Conservation (phyloP, 2,797 vertebrate genomes). For the Alcedo quadribrachys region DNA sequence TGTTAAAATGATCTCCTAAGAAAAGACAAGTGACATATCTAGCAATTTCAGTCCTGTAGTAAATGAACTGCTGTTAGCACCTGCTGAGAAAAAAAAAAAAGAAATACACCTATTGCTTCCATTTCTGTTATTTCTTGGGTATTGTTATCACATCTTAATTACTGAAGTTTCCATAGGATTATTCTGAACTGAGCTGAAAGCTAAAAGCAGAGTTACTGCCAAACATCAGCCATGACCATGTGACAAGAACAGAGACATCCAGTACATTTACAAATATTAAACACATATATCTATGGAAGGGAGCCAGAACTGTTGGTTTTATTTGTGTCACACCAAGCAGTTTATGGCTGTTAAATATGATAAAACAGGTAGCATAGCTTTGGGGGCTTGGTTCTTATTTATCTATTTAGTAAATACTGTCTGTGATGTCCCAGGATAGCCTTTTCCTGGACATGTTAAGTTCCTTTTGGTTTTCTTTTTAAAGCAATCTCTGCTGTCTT, state of each 20-base stretch:
- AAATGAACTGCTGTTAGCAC: neutral
- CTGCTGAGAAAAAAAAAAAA: neutral
- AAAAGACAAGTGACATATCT: neutral
- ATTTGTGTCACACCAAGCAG: neutral
- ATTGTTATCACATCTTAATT: neutral
- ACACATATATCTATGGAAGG: neutral
- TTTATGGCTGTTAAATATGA: neutral
- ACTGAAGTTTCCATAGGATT: neutral
- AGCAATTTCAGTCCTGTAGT: neutral
- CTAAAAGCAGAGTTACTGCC: neutral
- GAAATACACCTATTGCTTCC: neutral
- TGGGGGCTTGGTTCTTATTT: neutral
- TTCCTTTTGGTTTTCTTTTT: neutral
- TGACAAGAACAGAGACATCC: neutral
- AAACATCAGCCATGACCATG: rapidly evolving
- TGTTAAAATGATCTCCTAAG: neutral
- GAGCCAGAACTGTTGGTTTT: neutral
- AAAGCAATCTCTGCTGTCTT: neutral
- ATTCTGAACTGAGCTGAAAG: neutral
- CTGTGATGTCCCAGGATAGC: neutral
- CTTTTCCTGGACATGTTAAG: too few species aligned
- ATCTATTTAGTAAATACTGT: neutral
- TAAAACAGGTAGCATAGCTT: neutral
- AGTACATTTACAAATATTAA: neutral
- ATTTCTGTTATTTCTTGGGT: neutral